Evolutionary conservation across 2,888 invertebrate species (phyloP).

Genomic region (Chymomyza caudatula): DNA sequence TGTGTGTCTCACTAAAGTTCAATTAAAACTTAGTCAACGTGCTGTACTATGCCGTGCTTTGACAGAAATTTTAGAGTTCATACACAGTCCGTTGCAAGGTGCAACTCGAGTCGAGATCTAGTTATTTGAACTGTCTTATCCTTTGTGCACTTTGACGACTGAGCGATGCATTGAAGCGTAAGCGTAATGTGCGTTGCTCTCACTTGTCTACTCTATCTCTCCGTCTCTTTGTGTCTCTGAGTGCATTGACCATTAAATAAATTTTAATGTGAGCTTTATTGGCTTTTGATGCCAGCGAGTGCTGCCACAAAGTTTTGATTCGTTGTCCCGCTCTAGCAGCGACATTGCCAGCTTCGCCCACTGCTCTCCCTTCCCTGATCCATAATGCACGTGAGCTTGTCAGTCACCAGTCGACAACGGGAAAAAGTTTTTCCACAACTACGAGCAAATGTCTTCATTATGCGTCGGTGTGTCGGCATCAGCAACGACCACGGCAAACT

Average conservation of each 20-base stretch:
- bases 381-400: slow-evolving; percentile 39
- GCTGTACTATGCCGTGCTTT: slow-evolving; percentile 9
- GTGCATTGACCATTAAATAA: slow-evolving; percentile 55
- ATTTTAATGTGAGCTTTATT: slow-evolving; percentile 53
- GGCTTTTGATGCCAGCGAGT: slow-evolving; percentile 33
- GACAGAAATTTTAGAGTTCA: slow-evolving; percentile 12
- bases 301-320: slow-evolving; percentile 10
- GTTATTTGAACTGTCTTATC: slow-evolving; percentile 24
- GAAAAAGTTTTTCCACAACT: slow-evolving; percentile 17
- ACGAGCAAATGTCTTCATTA: slow-evolving; percentile 34
- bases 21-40: slow-evolving; percentile 58
- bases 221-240: slow-evolving; percentile 9
- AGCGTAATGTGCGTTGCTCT: slow-evolving; percentile 6
- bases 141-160: slow-evolving; percentile 7
- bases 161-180: slow-evolving; percentile 1
- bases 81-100: slow-evolving; percentile 3
- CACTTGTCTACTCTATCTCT: slow-evolving; percentile 6
- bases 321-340: not conserved
- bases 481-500: slow-evolving; percentile 37
- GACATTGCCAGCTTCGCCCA: not conserved
- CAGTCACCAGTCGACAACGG: slow-evolving; percentile 7
- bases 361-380: slow-evolving; percentile 1
- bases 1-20: slow-evolving; percentile 58
- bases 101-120: slow-evolving; percentile 5
- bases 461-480: slow-evolving; percentile 9